These are phyloP conservation scores for Xylota sylvarum DNA, from an alignment of 2,888 invertebrate genomes.

Conservation along the genomic window DNA sequence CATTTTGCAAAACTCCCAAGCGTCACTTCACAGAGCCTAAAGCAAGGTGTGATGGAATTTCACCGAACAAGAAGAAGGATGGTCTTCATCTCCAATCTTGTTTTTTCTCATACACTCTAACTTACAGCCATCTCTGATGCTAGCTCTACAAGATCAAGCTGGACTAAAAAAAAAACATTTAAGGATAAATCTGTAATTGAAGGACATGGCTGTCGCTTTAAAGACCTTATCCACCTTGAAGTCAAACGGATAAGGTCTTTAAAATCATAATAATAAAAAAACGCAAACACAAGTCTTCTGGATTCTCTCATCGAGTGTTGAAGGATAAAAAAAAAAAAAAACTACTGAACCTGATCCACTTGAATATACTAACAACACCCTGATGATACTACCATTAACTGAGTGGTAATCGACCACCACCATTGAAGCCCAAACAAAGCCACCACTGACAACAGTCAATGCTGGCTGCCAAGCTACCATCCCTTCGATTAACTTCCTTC, in stretches of 20 bases:
- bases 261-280: background rate
- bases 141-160: too few species aligned
- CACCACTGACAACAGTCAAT: background rate
- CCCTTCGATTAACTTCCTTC: constrained; percentile 11
- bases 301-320: background rate
- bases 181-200: too few species aligned
- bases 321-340: background rate
- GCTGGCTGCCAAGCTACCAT: constrained; percentile 17
- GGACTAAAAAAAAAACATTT: too few species aligned
- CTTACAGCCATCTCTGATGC: too few species aligned
- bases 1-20: too few species aligned
- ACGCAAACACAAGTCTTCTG: background rate
- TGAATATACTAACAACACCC: background rate
- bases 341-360: background rate
- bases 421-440: background rate
- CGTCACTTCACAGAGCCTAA: too few species aligned
- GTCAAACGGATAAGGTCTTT: background rate
- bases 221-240: too few species aligned
- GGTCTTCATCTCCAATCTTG: too few species aligned
- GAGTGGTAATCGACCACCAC: constrained; percentile 1
- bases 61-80: too few species aligned
- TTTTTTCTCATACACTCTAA: too few species aligned
- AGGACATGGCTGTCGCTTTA: too few species aligned
- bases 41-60: too few species aligned
- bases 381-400: background rate